Evolutionary conservation across 2,113 vertebrate species (phyloP).

Genomic region (Podarcis cretensis): DNA sequence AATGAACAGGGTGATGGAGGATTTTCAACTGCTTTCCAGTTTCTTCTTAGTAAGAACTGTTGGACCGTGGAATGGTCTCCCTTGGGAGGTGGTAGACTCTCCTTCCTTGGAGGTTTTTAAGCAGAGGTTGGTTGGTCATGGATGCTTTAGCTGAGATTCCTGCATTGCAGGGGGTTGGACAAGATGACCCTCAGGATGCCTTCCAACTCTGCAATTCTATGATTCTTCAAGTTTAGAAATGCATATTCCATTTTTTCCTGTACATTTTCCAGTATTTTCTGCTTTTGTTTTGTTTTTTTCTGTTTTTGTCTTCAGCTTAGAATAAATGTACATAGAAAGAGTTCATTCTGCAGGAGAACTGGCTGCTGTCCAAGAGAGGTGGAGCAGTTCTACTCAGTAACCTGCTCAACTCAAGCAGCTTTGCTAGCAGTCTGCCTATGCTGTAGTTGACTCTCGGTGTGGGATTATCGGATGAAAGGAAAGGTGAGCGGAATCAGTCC

Average conservation of each 20-base stretch:
- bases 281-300: not conserved
- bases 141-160: too few species aligned
- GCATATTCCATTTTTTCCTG: not conserved
- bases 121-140: too few species aligned
- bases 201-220: too few species aligned
- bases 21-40: not conserved
- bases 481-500: too few species aligned
- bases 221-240: not conserved
- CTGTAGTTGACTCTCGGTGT: not conserved
- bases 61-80: too few species aligned
- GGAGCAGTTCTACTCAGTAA: too few species aligned
- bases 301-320: not conserved
- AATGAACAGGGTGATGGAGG: not conserved
- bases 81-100: too few species aligned
- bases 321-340: conserved; percentile 2
- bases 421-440: not conserved
- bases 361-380: too few species aligned
- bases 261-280: not conserved
- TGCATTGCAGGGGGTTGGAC: too few species aligned
- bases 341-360: not conserved
- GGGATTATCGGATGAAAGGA: not conserved
- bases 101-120: too few species aligned
- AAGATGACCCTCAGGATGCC: too few species aligned
- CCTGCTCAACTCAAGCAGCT: too few species aligned
- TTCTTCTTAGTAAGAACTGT: not conserved